Evolutionary conservation across 37 sponge, comb jelly and placozoan species (phyloP).

Genomic region (Aplysina aerophoba): DNA sequence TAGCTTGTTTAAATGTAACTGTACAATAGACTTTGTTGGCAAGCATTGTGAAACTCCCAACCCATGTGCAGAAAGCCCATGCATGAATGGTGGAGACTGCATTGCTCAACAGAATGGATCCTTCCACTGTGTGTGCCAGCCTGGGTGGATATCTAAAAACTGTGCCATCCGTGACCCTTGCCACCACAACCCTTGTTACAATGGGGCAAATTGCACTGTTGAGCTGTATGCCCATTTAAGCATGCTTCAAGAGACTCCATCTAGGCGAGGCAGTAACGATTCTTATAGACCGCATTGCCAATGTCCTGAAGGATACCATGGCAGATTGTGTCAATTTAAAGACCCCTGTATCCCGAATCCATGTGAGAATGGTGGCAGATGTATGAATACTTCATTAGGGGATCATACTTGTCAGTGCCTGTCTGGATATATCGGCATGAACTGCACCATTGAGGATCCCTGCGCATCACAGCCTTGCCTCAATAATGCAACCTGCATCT

Average conservation of each 20-base stretch:
- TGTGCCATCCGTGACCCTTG: too few species aligned
- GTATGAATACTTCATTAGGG: background rate
- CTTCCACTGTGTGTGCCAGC: too few species aligned
- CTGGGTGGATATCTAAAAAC: too few species aligned
- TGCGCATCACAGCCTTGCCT: background rate
- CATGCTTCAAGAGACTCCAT: too few species aligned
- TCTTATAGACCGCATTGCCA: background rate
- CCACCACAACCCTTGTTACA: too few species aligned
- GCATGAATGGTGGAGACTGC: background rate
- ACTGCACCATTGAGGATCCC: background rate
- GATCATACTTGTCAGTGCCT: conserved; percentile 21
- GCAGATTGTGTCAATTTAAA: background rate
- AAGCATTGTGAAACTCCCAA: conserved; percentile 3
- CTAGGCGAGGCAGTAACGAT: too few species aligned
- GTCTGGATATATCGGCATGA: conserved; percentile 13
- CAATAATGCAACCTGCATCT: conserved; percentile 1
- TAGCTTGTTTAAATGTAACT: background rate
- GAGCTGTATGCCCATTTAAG: too few species aligned
- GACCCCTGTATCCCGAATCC: background rate
- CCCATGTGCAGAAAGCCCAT: background rate
- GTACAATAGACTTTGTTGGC: background rate
- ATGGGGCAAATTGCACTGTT: too few species aligned
- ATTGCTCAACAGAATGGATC: too few species aligned
- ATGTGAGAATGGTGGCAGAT: background rate
- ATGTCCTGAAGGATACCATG: background rate